A percentile compares a stretch with the other conserved stretches of the same genome.
phyloP scores from a whole-genome alignment of 2,797 vertebrate species.

The Clarias fuscus region DNA sequence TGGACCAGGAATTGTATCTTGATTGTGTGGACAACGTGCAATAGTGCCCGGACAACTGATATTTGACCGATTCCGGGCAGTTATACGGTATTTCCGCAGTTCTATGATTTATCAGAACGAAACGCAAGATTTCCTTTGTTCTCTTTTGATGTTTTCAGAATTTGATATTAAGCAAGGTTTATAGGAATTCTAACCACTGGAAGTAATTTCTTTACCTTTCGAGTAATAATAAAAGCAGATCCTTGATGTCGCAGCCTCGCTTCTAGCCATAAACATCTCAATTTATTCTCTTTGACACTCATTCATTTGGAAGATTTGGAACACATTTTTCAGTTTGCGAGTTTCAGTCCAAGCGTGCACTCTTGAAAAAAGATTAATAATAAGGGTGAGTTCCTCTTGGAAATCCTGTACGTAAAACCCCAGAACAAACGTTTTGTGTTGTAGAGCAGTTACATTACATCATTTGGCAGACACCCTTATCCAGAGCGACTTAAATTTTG shows the following conservation, averaged over 20 bases:
- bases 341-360: neutral
- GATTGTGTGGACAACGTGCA: constrained; percentile 17
- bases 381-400: neutral
- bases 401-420: neutral
- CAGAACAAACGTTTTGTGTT: neutral
- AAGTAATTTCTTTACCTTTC: neutral
- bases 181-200: neutral
- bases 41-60: no score
- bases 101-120: constrained; percentile 28
- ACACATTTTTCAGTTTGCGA: neutral
- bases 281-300: neutral
- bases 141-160: neutral
- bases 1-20: neutral
- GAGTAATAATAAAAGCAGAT: neutral
- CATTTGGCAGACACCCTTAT: no score
- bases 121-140: neutral
- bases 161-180: neutral
- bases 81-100: neutral
- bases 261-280: neutral
- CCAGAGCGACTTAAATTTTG: no score
- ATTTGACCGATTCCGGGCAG: neutral
- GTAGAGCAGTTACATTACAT: neutral
- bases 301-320: neutral
- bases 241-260: neutral
- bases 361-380: neutral